Base-by-base conservation (phyloP, 2,113 vertebrate genomes). In the Tenrec ecaudatus region DNA sequence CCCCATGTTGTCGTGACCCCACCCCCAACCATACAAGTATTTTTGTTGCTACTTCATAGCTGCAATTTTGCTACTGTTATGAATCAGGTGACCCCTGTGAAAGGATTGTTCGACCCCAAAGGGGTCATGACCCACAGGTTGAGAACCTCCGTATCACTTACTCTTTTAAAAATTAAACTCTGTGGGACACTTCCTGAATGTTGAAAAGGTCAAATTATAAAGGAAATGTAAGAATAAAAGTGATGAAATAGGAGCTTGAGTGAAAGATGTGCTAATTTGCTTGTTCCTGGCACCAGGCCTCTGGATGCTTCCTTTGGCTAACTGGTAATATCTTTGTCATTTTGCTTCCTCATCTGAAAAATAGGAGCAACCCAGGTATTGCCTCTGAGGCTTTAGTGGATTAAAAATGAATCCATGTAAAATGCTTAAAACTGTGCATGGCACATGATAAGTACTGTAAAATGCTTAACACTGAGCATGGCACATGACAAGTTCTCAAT, bases 131-230 rank as follows among this genome's bases (percentile, higher is more conserved):
- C 12, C 47, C 47, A 53, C 47, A 53, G 12, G 47, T 53, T 53
- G 47, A 53, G 9, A 53, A 53, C 5, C 47, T 5, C 47, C 47
- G 12, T 53, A 62, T 2, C 10, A 27, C 29, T 81, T 71, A 73
- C 2, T 83, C 62, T 27, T 68, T 88, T 58, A 91, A 95, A 86
- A 80, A 20, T 71, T 86, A 68, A 86, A 71, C 81, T 64, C 27
- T 91, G 27, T 15, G 53, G 77, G 66, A 84, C 78, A 31, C 3
- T 82, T 14, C 38, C n/a, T 29, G 38, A 86, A 81, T 68, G 19
- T 94, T 29, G 19, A 81, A 88, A 92, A 81, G 23, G 53, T 11
- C 87, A 91, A 77, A 60, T 77, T 53, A 73, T 36, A 82, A 62
- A 89, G 31, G 29, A 86, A 82, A 3, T n/a, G 17, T 7, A 88